Evolutionary conservation across 2,113 vertebrate species (phyloP), one percentile per base, ranked within the genome.

Genomic region (Hippocampus zosterae): DNA sequence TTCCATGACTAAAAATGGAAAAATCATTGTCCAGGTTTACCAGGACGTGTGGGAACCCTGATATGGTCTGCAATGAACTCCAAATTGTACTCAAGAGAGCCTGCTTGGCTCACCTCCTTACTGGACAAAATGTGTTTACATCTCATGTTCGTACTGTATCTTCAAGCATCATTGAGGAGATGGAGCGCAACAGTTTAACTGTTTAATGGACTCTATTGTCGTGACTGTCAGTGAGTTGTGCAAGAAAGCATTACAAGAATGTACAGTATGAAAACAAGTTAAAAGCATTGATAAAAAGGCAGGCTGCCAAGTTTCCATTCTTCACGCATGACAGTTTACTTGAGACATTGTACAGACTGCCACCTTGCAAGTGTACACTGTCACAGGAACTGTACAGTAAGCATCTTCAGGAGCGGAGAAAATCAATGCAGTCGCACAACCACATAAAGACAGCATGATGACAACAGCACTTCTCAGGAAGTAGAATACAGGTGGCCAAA

Each of bases 151-250:
- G 13, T 33, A 37, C 8, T 53, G 52, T 53, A 2, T 94, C 94
- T 89, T 91, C 93, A 81, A 88, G 88, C 91, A 94, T 94, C 94
- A 95, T 94, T 90, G 73, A 70, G 59, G 76, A 79, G 67, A 55
- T 7, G 16, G 40, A 78, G 66, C 72, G 79, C 44, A 83, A 50
- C 23, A 67, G 42, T 56, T 65, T 81, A 29, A 63, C 4, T 64
- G 12, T 29, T 46, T 42, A n/a, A 41, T 10, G 60, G 6, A 62
- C 16, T 40, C 29, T 61, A 8, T 60, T 60, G 67, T 44, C 9
- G 46, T 46, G 33, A 40, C 18, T 67, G 66, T 40, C 41, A 19
- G 33, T 46, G 25, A 63, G 53, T 69, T 59, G 23, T 52, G 33
- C 25, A 65, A 60, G 42, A 53, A 19, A 61, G 33, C 60, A 55